Base-by-base conservation (phyloP, 2,888 invertebrate species). In the Nephrocerus scutellatus region DNA sequence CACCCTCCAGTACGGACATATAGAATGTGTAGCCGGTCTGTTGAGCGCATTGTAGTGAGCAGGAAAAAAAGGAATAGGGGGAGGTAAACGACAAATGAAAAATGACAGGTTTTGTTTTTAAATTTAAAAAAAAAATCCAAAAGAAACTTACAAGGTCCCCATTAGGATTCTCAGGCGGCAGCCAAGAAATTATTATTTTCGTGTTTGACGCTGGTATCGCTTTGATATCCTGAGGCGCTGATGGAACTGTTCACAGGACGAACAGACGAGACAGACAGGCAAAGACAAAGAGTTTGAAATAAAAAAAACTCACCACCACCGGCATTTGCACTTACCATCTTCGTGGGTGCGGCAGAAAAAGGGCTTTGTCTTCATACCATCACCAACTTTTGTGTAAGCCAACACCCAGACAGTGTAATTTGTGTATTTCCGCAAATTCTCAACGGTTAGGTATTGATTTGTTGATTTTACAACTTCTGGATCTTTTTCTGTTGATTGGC, bases 361-460 rank as follows among this genome's bases (percentile, higher is more conserved):
- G 0, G 89, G 84, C 10, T 80, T 76, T 45, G 89, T 89, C 50
- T 84, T 75, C 14, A 84, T 83, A 6, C 93, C 93, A 62, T 93
- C 92, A 0, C 93, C 93, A 30, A 84, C 84, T 23, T 82, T 76
- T 1, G 93, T 93, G 67, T 81, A 91, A 7, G 91, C 91, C 59
- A 88, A 73, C 22, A 90, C 88, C 50, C 88, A 84, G 36, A 93
- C 84, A 22, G 90, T 90, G 66, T 93, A 93, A 72, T 93, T 93
- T 20, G 91, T 90, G 68, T 80, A 90, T 55, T 88, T 84, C 56
- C 82, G 77, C 39, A 92, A 71, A 30, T 83, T 83, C 40, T 82
- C 81, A 45, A 89, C 72, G 41, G 68, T 69, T 46, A 66, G 60
- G 56, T 69, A 69, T 60, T 69, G 69, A 60, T 68, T 69, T 52